Evolutionary conservation across 2,113 vertebrate species (phyloP).

Genomic region (Xiphias gladius): DNA sequence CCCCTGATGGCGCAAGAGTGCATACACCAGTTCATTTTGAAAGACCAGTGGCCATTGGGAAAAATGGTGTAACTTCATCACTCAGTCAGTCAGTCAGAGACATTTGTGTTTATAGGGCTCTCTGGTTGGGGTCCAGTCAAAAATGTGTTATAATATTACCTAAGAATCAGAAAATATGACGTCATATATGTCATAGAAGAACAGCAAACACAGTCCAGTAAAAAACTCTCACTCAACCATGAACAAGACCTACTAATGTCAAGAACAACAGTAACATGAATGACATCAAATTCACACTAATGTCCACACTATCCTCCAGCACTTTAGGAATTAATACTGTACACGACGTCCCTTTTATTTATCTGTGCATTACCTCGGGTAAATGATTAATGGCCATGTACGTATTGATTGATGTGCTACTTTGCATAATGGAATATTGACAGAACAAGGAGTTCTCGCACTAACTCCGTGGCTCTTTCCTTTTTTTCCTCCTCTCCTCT

Average conservation of each 20-base stretch:
- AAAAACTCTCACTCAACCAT: neutral
- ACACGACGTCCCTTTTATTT: constrained; percentile 40
- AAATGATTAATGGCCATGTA: constrained; percentile 37
- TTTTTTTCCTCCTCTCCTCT: neutral
- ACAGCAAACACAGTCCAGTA: no score
- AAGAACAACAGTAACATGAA: neutral
- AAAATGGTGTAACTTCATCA: no score
- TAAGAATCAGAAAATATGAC: neutral
- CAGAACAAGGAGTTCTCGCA: neutral
- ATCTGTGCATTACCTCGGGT: constrained; percentile 23
- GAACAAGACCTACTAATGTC: neutral
- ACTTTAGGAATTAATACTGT: neutral
- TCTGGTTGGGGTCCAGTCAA: no score
- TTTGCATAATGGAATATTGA: constrained; percentile 55
- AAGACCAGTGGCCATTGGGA: no score
- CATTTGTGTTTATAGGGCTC: no score
- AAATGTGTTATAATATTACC: no score
- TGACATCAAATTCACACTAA: neutral
- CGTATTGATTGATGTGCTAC: constrained; percentile 53
- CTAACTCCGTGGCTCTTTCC: neutral
- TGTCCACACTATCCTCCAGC: constrained; percentile 2
- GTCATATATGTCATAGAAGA: neutral
- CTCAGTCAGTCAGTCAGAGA: no score
- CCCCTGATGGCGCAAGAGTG: no score
- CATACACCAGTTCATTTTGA: no score